Percentiles rank a stretch among this genome's conserved stretches.
These are phyloP conservation scores for Philonicus albiceps DNA, from an alignment of 2,888 invertebrate species.

Conservation along the genomic window DNA sequence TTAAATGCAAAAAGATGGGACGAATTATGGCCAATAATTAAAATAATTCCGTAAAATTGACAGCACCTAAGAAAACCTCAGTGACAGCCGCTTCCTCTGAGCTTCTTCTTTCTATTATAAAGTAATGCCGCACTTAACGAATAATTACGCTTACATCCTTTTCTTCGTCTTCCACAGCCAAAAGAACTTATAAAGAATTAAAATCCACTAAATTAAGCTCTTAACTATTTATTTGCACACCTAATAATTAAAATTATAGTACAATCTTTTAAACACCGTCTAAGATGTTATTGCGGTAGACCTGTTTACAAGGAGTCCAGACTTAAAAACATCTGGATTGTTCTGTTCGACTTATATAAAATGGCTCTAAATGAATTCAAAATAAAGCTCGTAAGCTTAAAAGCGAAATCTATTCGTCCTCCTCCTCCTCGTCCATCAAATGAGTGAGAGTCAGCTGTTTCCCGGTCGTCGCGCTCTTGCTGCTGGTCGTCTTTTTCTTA, in stretches of 20 bases:
- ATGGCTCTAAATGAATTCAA: background rate
- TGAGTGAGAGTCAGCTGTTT: conserved; percentile 11
- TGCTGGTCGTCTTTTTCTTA: conserved; percentile 57
- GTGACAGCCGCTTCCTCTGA: background rate
- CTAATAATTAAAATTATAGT: background rate
- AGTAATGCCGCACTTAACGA: background rate
- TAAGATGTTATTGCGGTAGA: background rate
- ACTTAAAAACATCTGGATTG: background rate
- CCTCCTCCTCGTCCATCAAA: conserved; percentile 10
- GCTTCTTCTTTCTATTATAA: background rate
- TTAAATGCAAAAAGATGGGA: background rate
- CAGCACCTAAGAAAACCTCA: background rate
- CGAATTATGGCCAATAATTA: background rate
- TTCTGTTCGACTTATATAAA: background rate
- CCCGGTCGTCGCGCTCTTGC: background rate
- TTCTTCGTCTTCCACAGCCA: too few species aligned
- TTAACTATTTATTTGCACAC: background rate
- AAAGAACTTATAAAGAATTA: too few species aligned
- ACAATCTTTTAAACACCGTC: background rate
- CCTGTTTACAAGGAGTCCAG: background rate
- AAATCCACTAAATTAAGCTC: background rate
- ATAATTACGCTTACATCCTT: background rate
- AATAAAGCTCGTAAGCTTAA: background rate
- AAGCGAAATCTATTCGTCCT: background rate
- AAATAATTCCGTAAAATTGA: background rate